Conservation (phyloP, 2,113 vertebrate genomes). For the Polypterus bichir region DNA sequence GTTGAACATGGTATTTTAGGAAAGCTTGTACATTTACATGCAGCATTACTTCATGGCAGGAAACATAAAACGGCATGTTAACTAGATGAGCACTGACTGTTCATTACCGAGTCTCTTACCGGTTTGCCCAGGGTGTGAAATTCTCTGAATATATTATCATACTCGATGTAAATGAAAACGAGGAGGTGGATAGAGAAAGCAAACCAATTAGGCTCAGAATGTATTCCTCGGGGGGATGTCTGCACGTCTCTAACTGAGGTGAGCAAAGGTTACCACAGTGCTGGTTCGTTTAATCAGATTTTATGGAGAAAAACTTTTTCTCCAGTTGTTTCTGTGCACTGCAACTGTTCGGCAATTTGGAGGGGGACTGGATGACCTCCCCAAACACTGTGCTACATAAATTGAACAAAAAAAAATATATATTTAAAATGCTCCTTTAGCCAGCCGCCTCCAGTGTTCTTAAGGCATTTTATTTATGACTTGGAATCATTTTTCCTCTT, state of each 20-base stretch:
- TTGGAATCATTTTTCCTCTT: too few relatives aligned
- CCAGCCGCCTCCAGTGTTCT: too few relatives aligned
- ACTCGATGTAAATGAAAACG: conserved; percentile 15
- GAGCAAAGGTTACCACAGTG: conserved; percentile 49
- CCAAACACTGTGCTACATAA: too few relatives aligned
- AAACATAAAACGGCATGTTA: conserved; percentile 6
- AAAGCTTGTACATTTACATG: too few relatives aligned
- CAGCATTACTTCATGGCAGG: too few relatives aligned
- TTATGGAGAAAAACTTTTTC: conserved; percentile 16
- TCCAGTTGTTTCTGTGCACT: too few relatives aligned
- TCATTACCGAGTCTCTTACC: conserved; percentile 16
- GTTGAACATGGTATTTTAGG: too few relatives aligned
- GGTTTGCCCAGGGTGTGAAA: conserved; percentile 17
- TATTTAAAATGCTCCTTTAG: too few relatives aligned
- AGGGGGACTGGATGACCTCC: too few relatives aligned
- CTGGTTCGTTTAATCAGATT: conserved; percentile 55
- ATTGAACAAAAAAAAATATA: too few relatives aligned
- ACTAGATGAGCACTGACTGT: conserved; percentile 16
- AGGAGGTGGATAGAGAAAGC: conserved; percentile 25
- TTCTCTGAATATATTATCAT: conserved; percentile 20
- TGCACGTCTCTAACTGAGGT: conserved; percentile 42
- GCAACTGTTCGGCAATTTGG: too few relatives aligned
- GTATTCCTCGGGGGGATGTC: conserved; percentile 38
- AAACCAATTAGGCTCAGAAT: conserved; percentile 52
- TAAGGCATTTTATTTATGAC: too few relatives aligned